phyloP scores from a whole-genome alignment of 2,797 vertebrate genomes.

The Gadopsis bispinosus region DNA sequence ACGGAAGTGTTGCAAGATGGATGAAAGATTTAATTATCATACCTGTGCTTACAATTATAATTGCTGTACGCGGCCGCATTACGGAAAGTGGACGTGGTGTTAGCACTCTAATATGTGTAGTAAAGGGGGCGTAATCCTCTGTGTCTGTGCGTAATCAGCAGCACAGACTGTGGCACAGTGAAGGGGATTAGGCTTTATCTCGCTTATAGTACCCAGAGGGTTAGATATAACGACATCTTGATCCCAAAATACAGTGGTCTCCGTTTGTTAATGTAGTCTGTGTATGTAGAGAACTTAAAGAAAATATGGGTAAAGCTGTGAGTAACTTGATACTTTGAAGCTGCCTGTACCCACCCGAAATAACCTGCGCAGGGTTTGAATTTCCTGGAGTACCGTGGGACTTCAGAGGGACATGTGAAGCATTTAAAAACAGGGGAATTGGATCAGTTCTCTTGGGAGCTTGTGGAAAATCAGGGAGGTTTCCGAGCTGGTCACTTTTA shows the following conservation, averaged over 20 bases:
- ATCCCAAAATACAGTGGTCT: conserved; percentile 4
- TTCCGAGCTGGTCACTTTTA: conserved; percentile 15
- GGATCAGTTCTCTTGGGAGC: conserved; percentile 5
- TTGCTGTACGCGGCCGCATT: conserved; percentile 30
- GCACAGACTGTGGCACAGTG: conserved; percentile 11
- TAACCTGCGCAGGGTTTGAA: not conserved
- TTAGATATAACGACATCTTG: conserved; percentile 5
- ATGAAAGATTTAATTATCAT: conserved; percentile 27
- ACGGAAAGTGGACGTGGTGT: conserved; percentile 29
- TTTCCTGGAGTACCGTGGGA: not conserved
- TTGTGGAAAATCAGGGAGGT: not conserved
- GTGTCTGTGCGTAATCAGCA: conserved; percentile 51
- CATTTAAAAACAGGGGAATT: conserved; percentile 3
- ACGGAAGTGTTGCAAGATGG: conserved; percentile 22
- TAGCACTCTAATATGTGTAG: conserved; percentile 25
- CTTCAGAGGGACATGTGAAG: conserved; percentile 3
- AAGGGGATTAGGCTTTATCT: conserved; percentile 46
- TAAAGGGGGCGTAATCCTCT: conserved; percentile 58
- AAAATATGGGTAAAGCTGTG: not conserved
- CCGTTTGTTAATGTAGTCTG: not conserved
- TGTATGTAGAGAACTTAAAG: not conserved
- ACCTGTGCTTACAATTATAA: conserved; percentile 25
- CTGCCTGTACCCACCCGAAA: not conserved
- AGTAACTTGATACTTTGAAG: conserved; percentile 8
- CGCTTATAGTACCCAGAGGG: not conserved